phyloP scores from a whole-genome alignment of 1,140 invertebrate species.

The Gryllus bimaculatus region DNA sequence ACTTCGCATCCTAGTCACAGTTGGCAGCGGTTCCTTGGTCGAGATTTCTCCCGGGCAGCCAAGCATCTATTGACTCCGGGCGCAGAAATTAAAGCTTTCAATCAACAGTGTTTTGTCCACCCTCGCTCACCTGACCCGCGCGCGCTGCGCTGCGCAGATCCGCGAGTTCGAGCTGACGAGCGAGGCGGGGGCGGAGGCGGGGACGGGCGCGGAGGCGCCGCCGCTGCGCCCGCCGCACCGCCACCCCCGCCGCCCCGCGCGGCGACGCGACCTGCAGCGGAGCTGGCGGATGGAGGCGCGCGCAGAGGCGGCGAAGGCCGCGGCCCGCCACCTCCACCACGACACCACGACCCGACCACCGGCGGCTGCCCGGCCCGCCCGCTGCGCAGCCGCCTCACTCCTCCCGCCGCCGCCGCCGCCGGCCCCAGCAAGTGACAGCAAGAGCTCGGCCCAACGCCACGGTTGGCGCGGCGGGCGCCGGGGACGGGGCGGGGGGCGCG shows the following conservation, averaged over 20 bases:
- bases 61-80: too few species aligned
- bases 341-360: constrained; percentile 6
- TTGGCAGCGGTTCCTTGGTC: too few species aligned
- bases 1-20: too few species aligned
- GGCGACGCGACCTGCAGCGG: constrained; percentile 64
- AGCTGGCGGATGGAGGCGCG: constrained; percentile 64
- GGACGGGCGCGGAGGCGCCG: constrained; percentile 66
- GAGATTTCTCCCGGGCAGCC: too few species aligned
- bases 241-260: constrained; percentile 49
- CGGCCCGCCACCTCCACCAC: constrained; percentile 14
- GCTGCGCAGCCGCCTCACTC: too few species aligned
- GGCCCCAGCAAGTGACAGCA: neutral
- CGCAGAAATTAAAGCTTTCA: too few species aligned
- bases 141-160: constrained; percentile 42
- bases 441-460: constrained; percentile 4
- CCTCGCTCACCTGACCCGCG: too few species aligned
- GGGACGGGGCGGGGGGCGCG: too few species aligned
- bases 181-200: constrained; percentile 69
- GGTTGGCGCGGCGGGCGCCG: neutral
- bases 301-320: constrained; percentile 36
- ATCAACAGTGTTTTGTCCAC: too few species aligned
- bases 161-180: constrained; percentile 78
- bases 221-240: constrained; percentile 53
- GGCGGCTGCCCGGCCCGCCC: neutral
- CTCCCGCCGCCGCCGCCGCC: too few species aligned